Percentiles rank a stretch among this genome's conserved stretches.
These are phyloP conservation scores for Jaculus jaculus DNA, from an alignment of 2,113 vertebrate genomes.

Conservation along the genomic window DNA sequence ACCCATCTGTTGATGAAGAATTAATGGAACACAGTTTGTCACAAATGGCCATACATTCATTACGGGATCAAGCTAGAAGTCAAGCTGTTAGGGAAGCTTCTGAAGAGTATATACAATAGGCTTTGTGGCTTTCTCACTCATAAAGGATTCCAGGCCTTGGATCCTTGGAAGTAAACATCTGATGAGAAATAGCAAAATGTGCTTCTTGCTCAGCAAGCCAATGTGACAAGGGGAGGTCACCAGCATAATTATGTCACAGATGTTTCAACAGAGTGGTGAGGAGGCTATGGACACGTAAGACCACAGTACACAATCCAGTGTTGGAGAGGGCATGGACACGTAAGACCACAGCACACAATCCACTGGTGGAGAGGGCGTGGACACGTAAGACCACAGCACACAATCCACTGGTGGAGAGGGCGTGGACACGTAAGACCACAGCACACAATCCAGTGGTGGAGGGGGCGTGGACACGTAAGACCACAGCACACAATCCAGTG, in stretches of 20 bases:
- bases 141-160: not conserved
- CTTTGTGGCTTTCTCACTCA: not conserved
- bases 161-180: slow-evolving; percentile 51
- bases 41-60: not conserved
- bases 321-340: not conserved
- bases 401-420: no score
- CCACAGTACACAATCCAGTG: not conserved
- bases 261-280: not conserved
- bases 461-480: no score
- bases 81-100: not conserved
- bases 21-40: slow-evolving; percentile 13
- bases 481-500: no score
- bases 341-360: no score
- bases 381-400: no score
- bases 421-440: no score
- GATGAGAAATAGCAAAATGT: slow-evolving; percentile 60
- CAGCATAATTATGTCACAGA: not conserved
- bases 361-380: no score
- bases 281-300: not conserved
- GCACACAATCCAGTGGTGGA: no score
- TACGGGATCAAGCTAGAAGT: not conserved
- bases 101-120: not conserved
- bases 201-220: slow-evolving; percentile 47
- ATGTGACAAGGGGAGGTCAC: slow-evolving; percentile 50
- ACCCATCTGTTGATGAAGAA: slow-evolving; percentile 57